phyloP scores from a whole-genome alignment of 2,113 vertebrate genomes.

The Plestiodon gilberti region DNA sequence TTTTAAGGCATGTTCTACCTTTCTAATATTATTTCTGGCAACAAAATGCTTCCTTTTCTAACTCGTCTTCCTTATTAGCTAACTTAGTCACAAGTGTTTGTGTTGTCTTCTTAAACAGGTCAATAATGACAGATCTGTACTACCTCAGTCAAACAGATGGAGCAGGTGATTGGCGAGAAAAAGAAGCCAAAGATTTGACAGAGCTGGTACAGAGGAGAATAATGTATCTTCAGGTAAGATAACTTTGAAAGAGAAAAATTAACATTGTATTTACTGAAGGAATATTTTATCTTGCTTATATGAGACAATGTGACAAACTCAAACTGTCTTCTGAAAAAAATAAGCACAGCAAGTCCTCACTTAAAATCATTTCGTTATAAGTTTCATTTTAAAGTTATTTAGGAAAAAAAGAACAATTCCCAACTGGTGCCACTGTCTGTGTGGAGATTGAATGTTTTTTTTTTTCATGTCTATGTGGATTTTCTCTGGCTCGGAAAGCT shows the following conservation, averaged over 20 bases:
- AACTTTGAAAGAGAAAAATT: constrained; percentile 35
- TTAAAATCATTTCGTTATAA: too few species aligned
- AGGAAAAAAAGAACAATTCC: too few species aligned
- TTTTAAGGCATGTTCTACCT: background rate
- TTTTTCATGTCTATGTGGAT: too few species aligned
- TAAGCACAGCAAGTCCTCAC: too few species aligned
- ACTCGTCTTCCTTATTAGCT: constrained; percentile 18
- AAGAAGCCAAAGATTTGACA: constrained; percentile 96
- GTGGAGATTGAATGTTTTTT: too few species aligned
- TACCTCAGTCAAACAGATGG: constrained; percentile 98
- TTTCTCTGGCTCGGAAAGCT: too few species aligned
- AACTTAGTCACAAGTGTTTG: constrained; percentile 11
- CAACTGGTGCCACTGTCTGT: too few species aligned
- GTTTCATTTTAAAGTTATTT: too few species aligned
- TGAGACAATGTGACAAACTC: background rate
- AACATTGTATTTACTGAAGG: constrained; percentile 13
- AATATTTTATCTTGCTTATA: background rate
- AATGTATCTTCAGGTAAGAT: constrained; percentile 94
- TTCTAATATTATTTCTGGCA: background rate
- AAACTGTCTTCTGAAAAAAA: background rate
- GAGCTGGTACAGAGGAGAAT: constrained; percentile 96
- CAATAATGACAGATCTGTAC: constrained; percentile 97
- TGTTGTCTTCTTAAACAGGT: constrained; percentile 74
- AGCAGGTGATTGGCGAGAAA: constrained; percentile 93
- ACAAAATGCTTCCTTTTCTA: background rate